These are phyloP conservation scores for Chymomyza caudatula DNA, from an alignment of 2,888 invertebrate genomes.

Conservation along the genomic window DNA sequence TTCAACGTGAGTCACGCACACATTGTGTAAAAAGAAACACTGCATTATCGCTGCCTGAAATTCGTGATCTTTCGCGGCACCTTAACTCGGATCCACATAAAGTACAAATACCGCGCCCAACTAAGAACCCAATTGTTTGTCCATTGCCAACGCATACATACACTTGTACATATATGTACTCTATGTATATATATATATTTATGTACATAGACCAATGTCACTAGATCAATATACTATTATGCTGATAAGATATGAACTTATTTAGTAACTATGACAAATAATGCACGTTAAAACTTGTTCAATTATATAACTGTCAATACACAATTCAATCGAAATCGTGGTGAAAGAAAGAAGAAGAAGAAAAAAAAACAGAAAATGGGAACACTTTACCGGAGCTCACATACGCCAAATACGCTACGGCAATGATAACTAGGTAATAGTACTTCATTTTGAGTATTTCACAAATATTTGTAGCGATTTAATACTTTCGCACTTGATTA, in stretches of 20 bases:
- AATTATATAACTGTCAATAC: not conserved
- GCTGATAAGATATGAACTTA: not conserved
- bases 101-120: too few relatives aligned
- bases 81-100: not conserved
- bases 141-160: not conserved
- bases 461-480: slow-evolving; percentile 7
- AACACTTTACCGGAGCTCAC: slow-evolving; percentile 66
- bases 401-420: slow-evolving; percentile 65
- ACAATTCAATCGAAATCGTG: not conserved
- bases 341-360: not conserved
- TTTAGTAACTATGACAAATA: not conserved
- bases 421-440: slow-evolving; percentile 52
- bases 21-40: not conserved
- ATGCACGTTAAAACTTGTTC: slow-evolving; percentile 3
- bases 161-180: not conserved
- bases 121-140: not conserved
- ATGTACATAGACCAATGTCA: not conserved
- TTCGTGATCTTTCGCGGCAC: not conserved
- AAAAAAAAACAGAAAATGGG: not conserved
- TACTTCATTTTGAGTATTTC: slow-evolving; percentile 62
- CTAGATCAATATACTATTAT: not conserved
- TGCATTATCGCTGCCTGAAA: not conserved
- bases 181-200: not conserved
- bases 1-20: too few relatives aligned
- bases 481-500: not conserved